A percentile compares a stretch with the other conserved stretches of the same genome.
phyloP scores from a whole-genome alignment of 2,113 vertebrate genomes.

The Paramisgurnus dabryanus region DNA sequence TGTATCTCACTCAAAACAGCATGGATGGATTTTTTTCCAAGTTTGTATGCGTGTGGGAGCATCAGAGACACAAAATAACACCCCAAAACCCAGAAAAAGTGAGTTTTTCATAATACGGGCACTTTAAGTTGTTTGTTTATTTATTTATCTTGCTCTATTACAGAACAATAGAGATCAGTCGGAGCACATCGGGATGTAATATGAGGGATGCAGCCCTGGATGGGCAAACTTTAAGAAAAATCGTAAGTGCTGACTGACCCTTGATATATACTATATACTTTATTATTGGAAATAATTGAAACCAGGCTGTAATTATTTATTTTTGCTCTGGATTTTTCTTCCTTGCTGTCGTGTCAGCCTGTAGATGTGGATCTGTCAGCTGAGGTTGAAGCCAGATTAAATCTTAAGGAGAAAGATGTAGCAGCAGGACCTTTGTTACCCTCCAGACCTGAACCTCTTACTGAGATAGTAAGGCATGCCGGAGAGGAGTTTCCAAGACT shows the following conservation, averaged over 20 bases:
- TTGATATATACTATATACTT: too few species aligned
- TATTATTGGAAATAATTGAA: too few species aligned
- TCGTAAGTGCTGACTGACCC: background rate
- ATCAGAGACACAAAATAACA: too few species aligned
- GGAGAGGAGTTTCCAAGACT: constrained; percentile 78
- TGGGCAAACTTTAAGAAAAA: constrained; percentile 28
- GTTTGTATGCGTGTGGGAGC: too few species aligned
- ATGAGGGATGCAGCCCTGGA: constrained; percentile 5
- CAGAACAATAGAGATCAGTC: constrained; percentile 14
- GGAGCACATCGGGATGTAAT: constrained; percentile 11
- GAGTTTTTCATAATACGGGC: too few species aligned
- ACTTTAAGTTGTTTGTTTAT: too few species aligned
- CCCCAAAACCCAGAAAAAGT: too few species aligned
- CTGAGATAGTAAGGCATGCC: constrained; percentile 56
- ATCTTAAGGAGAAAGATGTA: constrained; percentile 73
- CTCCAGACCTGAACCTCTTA: constrained; percentile 58
- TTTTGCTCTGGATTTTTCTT: too few species aligned
- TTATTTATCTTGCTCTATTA: background rate
- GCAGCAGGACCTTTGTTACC: constrained; percentile 58
- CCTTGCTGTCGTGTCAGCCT: constrained; percentile 30
- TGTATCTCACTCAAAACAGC: too few species aligned
- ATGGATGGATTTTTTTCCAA: too few species aligned
- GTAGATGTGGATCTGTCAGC: constrained; percentile 81
- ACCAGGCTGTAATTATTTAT: too few species aligned
- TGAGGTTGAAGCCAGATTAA: constrained; percentile 83